These are phyloP conservation scores for Heteromyza rotundicornis DNA, from an alignment of 2,888 invertebrate species.

Conservation along the genomic window DNA sequence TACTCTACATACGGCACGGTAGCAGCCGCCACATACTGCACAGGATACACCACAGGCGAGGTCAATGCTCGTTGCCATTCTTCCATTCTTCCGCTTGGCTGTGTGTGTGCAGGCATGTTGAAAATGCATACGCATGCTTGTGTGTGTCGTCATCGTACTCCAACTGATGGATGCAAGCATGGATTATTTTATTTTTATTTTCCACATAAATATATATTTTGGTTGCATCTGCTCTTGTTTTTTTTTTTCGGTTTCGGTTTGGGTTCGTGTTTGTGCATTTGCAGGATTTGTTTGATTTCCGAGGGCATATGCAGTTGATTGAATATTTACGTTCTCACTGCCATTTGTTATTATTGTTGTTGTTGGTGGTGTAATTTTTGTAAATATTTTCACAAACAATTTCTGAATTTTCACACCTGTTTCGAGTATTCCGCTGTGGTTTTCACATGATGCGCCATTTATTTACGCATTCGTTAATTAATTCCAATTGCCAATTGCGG, in stretches of 20 bases:
- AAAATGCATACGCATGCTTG: constrained; percentile 31
- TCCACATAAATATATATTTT: constrained; percentile 28
- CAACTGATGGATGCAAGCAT: constrained; percentile 22
- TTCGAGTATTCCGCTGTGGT: too few relatives aligned
- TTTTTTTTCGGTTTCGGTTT: constrained; percentile 13
- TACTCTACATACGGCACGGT: background rate
- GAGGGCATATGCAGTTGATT: background rate
- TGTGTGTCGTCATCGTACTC: too few relatives aligned
- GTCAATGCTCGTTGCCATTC: background rate
- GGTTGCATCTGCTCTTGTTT: constrained; percentile 49
- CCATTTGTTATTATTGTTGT: background rate
- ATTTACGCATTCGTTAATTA: too few relatives aligned
- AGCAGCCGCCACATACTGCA: background rate
- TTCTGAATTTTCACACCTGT: too few relatives aligned
- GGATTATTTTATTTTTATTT: constrained; percentile 27
- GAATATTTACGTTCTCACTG: background rate
- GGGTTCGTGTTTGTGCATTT: background rate
- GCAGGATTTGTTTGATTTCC: constrained; percentile 10
- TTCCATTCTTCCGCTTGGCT: background rate
- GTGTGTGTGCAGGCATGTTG: constrained; percentile 1
- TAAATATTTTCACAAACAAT: too few relatives aligned
- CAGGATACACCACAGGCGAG: background rate
- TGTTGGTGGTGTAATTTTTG: too few relatives aligned
- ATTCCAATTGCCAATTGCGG: too few relatives aligned
- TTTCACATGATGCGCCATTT: too few relatives aligned